A percentile compares a stretch with the other conserved stretches of the same genome.
These are phyloP conservation scores for Alca torda DNA, from an alignment of 2,797 vertebrate species.

Conservation along the genomic window DNA sequence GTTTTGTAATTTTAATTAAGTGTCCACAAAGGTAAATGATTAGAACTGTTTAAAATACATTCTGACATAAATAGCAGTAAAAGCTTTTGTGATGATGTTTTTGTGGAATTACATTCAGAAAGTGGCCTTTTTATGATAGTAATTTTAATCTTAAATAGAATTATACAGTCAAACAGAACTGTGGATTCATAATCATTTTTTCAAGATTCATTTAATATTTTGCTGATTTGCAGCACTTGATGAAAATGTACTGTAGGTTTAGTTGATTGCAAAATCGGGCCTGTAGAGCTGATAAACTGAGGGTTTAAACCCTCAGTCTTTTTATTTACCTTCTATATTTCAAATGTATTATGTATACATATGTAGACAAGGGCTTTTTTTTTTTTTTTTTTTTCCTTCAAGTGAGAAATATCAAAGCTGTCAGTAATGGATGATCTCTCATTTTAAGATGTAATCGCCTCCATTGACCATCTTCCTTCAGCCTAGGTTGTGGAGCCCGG, in stretches of 20 bases:
- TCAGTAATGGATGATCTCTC: conserved; percentile 57
- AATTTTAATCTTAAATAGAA: conserved; percentile 98
- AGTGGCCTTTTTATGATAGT: conserved; percentile 98
- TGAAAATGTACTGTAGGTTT: conserved; percentile 87
- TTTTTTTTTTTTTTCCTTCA: neutral
- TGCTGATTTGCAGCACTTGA: conserved; percentile 86
- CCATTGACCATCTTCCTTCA: conserved; percentile 68
- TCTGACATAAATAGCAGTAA: conserved; percentile 98
- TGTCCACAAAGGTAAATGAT: conserved; percentile 99
- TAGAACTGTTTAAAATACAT: conserved; percentile 99
- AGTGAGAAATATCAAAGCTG: conserved; percentile 57
- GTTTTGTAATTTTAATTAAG: conserved; percentile 99
- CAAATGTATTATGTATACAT: conserved; percentile 60
- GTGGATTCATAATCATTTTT: conserved; percentile 89
- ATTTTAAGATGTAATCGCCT: conserved; percentile 66
- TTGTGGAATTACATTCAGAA: conserved; percentile 97
- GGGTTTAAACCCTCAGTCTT: conserved; percentile 75
- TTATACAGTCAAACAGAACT: conserved; percentile 92
- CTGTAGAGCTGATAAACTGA: conserved; percentile 75
- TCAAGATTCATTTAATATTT: conserved; percentile 89
- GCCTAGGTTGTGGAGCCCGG: conserved; percentile 52
- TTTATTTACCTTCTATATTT: conserved; percentile 64
- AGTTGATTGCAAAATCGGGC: conserved; percentile 84
- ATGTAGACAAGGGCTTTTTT: conserved; percentile 12
- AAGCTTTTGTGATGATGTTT: conserved; percentile 90